Conservation (phyloP, 2,113 vertebrate genomes). For the Emydocephalus ijimae region DNA sequence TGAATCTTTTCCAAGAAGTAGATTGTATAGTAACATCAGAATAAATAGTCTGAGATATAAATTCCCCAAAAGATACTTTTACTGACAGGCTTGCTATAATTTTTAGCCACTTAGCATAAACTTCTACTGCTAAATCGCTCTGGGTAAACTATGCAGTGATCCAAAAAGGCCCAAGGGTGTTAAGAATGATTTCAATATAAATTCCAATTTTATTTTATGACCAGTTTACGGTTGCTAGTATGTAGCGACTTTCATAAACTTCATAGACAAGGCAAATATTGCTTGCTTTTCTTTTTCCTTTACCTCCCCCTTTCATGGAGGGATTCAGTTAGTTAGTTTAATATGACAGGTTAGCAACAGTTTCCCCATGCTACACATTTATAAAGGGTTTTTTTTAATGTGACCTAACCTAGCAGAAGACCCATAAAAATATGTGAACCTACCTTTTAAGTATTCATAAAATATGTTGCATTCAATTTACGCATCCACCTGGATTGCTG, state of each 20-base stretch:
- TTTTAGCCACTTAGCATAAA: constrained; percentile 58
- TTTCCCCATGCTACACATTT: constrained; percentile 43
- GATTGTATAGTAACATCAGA: constrained; percentile 55
- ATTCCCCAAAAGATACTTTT: constrained; percentile 25
- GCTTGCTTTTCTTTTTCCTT: background rate
- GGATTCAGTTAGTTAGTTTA: constrained; percentile 64
- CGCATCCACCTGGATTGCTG: constrained; percentile 54
- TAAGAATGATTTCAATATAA: constrained; percentile 66
- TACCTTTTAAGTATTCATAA: constrained; percentile 65
- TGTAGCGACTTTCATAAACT: constrained; percentile 56
- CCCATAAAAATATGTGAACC: constrained; percentile 61
- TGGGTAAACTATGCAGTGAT: constrained; percentile 61
- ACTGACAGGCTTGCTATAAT: constrained; percentile 59
- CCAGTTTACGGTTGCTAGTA: constrained; percentile 63
- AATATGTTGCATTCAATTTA: constrained; percentile 60
- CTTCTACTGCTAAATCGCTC: constrained; percentile 58
- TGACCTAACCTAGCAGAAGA: constrained; percentile 56
- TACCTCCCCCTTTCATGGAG: constrained; percentile 23
- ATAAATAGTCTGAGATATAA: constrained; percentile 62
- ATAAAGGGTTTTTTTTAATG: constrained; percentile 57
- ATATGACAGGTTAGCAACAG: constrained; percentile 61
- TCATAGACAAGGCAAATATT: constrained; percentile 57
- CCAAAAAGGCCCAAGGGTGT: constrained; percentile 62
- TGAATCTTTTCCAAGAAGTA: constrained; percentile 30
- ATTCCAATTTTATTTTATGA: constrained; percentile 69